phyloP scores from a whole-genome alignment of 1,140 invertebrate species.

The Ooceraea biroi region DNA sequence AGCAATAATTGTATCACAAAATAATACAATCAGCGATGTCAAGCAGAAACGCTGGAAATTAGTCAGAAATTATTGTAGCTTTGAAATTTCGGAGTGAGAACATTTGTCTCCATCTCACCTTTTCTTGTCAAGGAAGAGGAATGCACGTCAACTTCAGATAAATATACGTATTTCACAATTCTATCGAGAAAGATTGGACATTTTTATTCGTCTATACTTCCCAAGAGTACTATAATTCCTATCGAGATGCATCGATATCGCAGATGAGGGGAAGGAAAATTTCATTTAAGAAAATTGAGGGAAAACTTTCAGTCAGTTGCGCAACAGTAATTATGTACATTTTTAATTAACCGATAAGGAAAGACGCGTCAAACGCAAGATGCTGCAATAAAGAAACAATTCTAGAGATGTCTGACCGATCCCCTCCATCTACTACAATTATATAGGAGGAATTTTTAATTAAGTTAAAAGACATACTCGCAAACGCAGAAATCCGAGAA shows the following conservation, averaged over 20 bases:
- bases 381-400: constrained; percentile 20
- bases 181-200: constrained; percentile 1
- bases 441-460: constrained; percentile 34
- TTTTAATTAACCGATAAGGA: constrained; percentile 35
- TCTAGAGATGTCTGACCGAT: neutral
- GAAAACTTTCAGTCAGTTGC: neutral
- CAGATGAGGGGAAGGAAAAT: constrained; percentile 5
- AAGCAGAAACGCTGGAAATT: neutral
- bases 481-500: constrained; percentile 14
- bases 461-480: constrained; percentile 17
- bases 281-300: constrained; percentile 32
- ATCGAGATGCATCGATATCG: constrained; percentile 25
- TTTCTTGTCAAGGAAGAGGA: neutral
- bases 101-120: neutral
- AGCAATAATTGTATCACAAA: neutral
- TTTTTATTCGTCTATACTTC: constrained; percentile 8
- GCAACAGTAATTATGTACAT: constrained; percentile 11
- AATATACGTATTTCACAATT: constrained; percentile 25
- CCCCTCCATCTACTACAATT: neutral
- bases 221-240: neutral
- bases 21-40: neutral
- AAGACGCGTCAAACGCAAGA: constrained; percentile 14
- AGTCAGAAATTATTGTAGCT: neutral
- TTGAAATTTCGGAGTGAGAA: neutral
- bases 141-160: constrained; percentile 4